Conservation (phyloP, 2,797 vertebrate species). For the Nannoperca obscura region DNA sequence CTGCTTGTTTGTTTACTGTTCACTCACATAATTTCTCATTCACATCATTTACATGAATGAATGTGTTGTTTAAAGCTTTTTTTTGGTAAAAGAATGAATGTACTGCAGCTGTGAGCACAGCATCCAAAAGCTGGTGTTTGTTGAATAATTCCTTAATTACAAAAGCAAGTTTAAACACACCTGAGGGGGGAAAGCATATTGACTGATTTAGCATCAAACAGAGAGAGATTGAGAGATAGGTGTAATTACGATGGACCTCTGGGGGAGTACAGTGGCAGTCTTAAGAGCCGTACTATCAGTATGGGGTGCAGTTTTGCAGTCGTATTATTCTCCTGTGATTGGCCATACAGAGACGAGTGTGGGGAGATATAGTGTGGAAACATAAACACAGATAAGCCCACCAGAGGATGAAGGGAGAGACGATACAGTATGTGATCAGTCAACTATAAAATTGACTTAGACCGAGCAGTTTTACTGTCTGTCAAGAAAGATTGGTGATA, state of each 20-base stretch:
- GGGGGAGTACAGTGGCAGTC: conserved; percentile 28
- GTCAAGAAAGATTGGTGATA: conserved; percentile 53
- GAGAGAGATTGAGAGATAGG: conserved; percentile 50
- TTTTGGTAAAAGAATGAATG: conserved; percentile 21
- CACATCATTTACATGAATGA: conserved; percentile 44
- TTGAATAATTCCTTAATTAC: conserved; percentile 60
- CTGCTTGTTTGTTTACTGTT: conserved; percentile 52
- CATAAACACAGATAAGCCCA: conserved; percentile 75
- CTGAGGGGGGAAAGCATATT: conserved; percentile 52
- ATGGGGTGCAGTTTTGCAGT: conserved; percentile 45
- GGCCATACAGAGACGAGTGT: conserved; percentile 55
- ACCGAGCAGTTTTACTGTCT: conserved; percentile 66
- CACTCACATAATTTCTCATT: conserved; percentile 26
- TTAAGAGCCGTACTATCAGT: conserved; percentile 12
- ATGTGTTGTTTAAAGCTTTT: conserved; percentile 41
- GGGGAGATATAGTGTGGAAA: conserved; percentile 67
- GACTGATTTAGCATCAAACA: conserved; percentile 62
- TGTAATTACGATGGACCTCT: conserved; percentile 46
- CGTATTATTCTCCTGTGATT: conserved; percentile 58
- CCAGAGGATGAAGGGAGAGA: conserved; percentile 54
- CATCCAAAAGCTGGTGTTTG: conserved; percentile 24
- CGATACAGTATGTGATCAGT: conserved; percentile 58
- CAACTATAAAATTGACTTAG: conserved; percentile 79
- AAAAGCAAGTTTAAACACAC: conserved; percentile 42
- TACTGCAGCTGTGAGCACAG: conserved; percentile 33